phyloP scores from a whole-genome alignment of 2,888 invertebrate genomes.

The Euplexia lucipara region DNA sequence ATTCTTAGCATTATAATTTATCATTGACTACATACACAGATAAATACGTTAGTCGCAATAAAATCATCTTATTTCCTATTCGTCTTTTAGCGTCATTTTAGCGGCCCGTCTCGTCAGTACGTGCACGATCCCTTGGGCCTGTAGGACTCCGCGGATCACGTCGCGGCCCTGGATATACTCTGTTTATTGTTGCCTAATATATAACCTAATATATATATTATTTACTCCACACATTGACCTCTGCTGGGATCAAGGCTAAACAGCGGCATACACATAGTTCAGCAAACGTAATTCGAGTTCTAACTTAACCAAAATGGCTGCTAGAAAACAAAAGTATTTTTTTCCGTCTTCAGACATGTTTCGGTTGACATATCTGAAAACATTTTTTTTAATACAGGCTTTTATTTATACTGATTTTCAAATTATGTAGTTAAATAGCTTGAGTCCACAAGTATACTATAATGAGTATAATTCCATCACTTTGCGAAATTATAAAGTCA shows the following conservation, averaged over 20 bases:
- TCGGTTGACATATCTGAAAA: too few species aligned
- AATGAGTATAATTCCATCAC: too few species aligned
- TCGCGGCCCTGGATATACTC: conserved; percentile 62
- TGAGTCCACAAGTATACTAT: too few species aligned
- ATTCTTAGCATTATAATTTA: too few species aligned
- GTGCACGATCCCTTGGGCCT: conserved; percentile 64
- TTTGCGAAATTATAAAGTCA: too few species aligned
- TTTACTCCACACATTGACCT: conserved; percentile 46
- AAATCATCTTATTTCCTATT: not conserved
- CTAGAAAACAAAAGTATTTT: too few species aligned
- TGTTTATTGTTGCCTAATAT: conserved; percentile 64
- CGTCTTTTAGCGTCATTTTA: conserved; percentile 48
- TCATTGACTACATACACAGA: not conserved
- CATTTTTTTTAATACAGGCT: too few species aligned
- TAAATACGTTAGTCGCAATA: not conserved
- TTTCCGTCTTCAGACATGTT: too few species aligned
- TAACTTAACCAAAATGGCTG: not conserved
- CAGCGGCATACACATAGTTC: conserved; percentile 1
- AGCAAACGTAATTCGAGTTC: too few species aligned
- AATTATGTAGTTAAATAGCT: too few species aligned
- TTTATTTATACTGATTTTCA: too few species aligned
- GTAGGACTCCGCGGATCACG: conserved; percentile 66
- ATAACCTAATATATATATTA: conserved; percentile 43
- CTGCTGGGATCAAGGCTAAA: conserved; percentile 37
- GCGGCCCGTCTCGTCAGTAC: conserved; percentile 49